phyloP scores from a whole-genome alignment of 2,113 vertebrate species.

The Centrocercus urophasianus region DNA sequence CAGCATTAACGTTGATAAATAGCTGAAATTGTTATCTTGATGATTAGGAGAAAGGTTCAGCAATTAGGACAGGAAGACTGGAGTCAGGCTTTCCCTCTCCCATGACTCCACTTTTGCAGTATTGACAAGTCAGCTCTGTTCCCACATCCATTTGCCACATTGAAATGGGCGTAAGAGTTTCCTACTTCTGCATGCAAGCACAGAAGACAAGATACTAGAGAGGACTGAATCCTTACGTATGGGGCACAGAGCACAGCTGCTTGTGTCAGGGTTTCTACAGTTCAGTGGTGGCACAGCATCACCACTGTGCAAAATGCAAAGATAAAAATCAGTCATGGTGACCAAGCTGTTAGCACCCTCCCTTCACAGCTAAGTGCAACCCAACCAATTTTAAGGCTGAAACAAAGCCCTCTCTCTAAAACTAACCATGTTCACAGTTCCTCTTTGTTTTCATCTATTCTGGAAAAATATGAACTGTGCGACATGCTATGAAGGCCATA shows the following conservation, averaged over 20 bases:
- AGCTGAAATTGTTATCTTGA: background rate
- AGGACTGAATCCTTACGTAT: background rate
- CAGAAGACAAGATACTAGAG: background rate
- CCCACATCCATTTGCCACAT: background rate
- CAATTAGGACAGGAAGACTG: background rate
- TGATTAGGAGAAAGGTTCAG: background rate
- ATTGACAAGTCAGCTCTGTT: background rate
- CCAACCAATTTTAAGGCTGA: constrained; percentile 9
- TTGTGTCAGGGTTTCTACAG: background rate
- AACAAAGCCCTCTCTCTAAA: constrained; percentile 1
- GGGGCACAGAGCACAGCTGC: background rate
- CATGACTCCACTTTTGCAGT: background rate
- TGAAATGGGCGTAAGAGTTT: background rate
- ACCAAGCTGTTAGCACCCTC: background rate
- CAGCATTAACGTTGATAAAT: constrained; percentile 32
- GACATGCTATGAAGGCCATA: constrained; percentile 48
- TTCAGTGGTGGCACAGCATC: background rate
- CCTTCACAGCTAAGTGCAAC: background rate
- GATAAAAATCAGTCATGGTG: background rate
- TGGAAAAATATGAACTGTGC: constrained; percentile 47
- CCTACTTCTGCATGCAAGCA: background rate
- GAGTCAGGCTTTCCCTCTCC: background rate
- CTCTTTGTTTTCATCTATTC: background rate
- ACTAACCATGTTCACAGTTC: constrained; percentile 18
- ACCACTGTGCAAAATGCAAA: background rate